A percentile compares a stretch with the other conserved stretches of the same genome.
Evolutionary conservation across 2,888 invertebrate species (phyloP).

Genomic region (Azorinus chamasolen): DNA sequence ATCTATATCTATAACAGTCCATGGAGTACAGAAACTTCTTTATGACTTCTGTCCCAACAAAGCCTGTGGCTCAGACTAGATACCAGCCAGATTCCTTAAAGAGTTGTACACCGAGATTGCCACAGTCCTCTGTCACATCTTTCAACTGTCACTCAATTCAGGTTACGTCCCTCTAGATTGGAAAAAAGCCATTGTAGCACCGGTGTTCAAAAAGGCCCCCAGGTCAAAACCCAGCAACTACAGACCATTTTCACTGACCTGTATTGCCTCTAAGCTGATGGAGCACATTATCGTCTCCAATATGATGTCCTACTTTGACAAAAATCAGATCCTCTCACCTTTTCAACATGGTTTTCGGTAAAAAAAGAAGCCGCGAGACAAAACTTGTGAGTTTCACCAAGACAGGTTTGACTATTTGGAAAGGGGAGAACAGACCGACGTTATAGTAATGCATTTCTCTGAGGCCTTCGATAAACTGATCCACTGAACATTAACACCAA

Average conservation of each 20-base stretch:
- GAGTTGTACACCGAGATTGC: conserved; percentile 34
- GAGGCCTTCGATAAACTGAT: conserved; percentile 30
- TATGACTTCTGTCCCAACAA: conserved; percentile 17
- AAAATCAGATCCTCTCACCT: conserved; percentile 6
- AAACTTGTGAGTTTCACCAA: conserved; percentile 26
- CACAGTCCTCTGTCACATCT: conserved; percentile 26
- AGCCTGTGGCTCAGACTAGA: conserved; percentile 30
- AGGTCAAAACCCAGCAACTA: conserved; percentile 38
- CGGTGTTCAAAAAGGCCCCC: conserved; percentile 36
- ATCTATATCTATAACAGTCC: conserved; percentile 10
- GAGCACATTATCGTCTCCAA: conserved; percentile 37
- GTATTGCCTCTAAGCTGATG: no score
- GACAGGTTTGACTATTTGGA: conserved; percentile 31
- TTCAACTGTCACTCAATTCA: conserved; percentile 17
- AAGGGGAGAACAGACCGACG: conserved; percentile 24
- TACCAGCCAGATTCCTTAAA: conserved; percentile 18
- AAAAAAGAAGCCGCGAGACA: conserved; percentile 30
- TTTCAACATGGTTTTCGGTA: conserved; percentile 37
- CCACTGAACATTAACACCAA: conserved; percentile 13
- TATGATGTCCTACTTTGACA: conserved; percentile 26
- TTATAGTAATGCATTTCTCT: conserved; percentile 39
- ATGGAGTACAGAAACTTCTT: conserved; percentile 29
- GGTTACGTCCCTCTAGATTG: conserved; percentile 40
- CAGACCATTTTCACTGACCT: conserved; percentile 38
- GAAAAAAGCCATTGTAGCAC: conserved; percentile 24